phyloP scores from a whole-genome alignment of 2,113 vertebrate species.

The Labeo rohita region DNA sequence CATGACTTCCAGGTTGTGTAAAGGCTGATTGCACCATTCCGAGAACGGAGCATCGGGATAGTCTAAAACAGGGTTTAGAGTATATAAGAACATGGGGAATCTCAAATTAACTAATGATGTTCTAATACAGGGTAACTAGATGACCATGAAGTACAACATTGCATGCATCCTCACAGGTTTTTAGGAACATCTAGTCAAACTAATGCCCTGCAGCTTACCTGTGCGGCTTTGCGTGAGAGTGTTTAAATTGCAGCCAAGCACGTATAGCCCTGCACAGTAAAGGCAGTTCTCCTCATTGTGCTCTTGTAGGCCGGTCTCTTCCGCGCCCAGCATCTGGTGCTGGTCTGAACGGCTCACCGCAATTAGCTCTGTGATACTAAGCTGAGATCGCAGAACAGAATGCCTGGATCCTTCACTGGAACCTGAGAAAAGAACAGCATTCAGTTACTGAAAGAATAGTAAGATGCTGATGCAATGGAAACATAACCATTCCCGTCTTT shows the following conservation, averaged over 20 bases:
- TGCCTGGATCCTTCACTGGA: conserved; percentile 77
- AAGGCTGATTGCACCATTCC: conserved; percentile 89
- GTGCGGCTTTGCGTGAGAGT: conserved; percentile 82
- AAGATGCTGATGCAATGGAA: background rate
- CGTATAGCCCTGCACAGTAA: conserved; percentile 90
- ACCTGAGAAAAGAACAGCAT: conserved; percentile 63
- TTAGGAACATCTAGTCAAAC: background rate
- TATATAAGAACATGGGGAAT: background rate
- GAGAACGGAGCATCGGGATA: conserved; percentile 90
- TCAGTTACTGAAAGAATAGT: conserved; percentile 39
- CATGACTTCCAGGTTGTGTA: conserved; percentile 91
- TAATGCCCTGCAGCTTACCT: conserved; percentile 72
- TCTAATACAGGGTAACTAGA: background rate
- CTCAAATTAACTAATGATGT: background rate
- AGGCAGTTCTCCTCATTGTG: conserved; percentile 96
- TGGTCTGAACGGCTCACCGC: conserved; percentile 85
- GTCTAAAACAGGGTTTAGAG: conserved; percentile 74
- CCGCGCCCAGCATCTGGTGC: conserved; percentile 84
- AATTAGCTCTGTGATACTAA: conserved; percentile 97
- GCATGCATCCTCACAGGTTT: background rate
- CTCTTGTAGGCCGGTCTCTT: conserved; percentile 94
- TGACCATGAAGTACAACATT: background rate
- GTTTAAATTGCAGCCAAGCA: conserved; percentile 85
- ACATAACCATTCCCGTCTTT: conserved; percentile 24
- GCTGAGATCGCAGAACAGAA: conserved; percentile 88